Conservation (phyloP, 2,797 vertebrate species). For the Alfaro cultratus region DNA sequence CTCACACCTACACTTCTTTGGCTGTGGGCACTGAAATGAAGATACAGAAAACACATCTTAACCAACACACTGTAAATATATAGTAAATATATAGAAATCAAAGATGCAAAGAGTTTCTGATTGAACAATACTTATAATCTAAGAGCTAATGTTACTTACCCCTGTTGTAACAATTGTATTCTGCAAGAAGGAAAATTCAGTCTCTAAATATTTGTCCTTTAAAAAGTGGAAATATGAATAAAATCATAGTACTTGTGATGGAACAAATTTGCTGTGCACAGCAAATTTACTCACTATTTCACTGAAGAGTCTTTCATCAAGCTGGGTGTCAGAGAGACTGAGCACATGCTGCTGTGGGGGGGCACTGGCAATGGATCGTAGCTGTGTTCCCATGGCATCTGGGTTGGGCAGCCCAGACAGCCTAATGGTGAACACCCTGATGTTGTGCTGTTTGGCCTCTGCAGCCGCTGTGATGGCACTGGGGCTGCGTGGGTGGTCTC, state of each 20-base stretch:
- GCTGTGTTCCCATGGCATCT: conserved; percentile 67
- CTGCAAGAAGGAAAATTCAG: conserved; percentile 49
- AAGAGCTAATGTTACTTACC: conserved; percentile 61
- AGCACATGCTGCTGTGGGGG: conserved; percentile 75
- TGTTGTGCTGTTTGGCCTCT: conserved; percentile 83
- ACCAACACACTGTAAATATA: background rate
- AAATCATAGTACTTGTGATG: background rate
- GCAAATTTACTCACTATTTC: conserved; percentile 82
- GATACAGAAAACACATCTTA: background rate
- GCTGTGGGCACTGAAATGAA: conserved; percentile 75
- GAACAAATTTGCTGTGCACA: background rate
- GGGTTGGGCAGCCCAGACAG: conserved; percentile 70
- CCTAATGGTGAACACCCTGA: conserved; percentile 84
- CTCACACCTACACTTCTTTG: conserved; percentile 75
- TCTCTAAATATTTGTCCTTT: background rate
- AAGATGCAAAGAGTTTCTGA: background rate
- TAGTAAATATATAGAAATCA: background rate
- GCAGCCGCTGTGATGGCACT: conserved; percentile 76
- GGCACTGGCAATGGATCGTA: conserved; percentile 84
- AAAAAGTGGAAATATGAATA: background rate
- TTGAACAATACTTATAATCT: background rate
- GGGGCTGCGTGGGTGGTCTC: conserved; percentile 88
- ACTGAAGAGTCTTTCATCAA: conserved; percentile 74
- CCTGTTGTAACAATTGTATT: conserved; percentile 55
- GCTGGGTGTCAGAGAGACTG: conserved; percentile 80